Conservation (phyloP, 1,140 invertebrate genomes). For the Pseudachorutes palmiensis region DNA sequence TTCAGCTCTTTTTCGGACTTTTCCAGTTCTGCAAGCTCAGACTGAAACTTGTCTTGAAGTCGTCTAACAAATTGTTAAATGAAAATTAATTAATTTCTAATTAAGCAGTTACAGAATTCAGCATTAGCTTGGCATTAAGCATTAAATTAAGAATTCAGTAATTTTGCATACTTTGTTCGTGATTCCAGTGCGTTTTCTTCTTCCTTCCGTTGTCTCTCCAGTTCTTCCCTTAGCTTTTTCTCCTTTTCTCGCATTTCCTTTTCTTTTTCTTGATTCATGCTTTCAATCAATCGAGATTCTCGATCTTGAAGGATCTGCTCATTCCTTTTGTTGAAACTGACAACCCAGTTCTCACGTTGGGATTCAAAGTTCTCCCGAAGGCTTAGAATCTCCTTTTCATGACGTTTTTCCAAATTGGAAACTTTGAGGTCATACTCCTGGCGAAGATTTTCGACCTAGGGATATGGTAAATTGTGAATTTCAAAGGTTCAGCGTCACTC, state of each 20-base stretch:
- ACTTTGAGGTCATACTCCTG: constrained; percentile 33
- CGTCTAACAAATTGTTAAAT: constrained; percentile 46
- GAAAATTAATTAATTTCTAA: background rate
- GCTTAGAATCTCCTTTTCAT: constrained; percentile 49
- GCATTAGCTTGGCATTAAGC: too few species aligned
- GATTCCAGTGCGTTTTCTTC: constrained; percentile 51
- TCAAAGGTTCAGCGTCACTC: background rate
- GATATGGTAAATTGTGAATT: background rate
- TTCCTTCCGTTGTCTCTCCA: constrained; percentile 49
- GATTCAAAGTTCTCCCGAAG: constrained; percentile 48
- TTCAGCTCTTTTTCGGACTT: constrained; percentile 45
- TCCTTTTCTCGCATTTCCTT: constrained; percentile 56
- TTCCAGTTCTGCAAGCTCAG: constrained; percentile 57
- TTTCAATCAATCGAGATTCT: constrained; percentile 50
- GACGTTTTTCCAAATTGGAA: constrained; percentile 15
- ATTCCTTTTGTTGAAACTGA: constrained; percentile 51
- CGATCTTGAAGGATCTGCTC: constrained; percentile 48
- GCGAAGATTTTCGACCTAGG: constrained; percentile 18
- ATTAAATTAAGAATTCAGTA: too few species aligned
- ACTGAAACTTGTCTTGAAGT: constrained; percentile 63
- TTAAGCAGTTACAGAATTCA: too few species aligned
- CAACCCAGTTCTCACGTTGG: constrained; percentile 51
- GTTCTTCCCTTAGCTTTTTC: constrained; percentile 52
- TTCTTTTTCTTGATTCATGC: constrained; percentile 43
- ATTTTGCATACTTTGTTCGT: constrained; percentile 48